Conservation (phyloP, 2,113 vertebrate species). For the Tricholaema leucomelas region DNA sequence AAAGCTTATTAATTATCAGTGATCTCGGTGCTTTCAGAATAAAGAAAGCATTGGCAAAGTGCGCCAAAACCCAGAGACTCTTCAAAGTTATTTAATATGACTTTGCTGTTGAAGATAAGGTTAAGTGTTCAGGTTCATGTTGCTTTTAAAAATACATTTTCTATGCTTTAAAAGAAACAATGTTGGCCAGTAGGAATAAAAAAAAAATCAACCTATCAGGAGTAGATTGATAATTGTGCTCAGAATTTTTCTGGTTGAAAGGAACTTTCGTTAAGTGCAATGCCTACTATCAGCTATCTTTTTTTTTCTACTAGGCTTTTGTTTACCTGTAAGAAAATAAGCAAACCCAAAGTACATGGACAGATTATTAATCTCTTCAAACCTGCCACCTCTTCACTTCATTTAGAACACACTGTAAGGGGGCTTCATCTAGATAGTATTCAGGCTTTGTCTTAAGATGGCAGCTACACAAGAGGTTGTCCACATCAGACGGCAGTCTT, state of each 20-base stretch:
- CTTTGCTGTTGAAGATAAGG: not conserved
- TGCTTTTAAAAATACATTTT: not conserved
- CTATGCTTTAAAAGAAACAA: not conserved
- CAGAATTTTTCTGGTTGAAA: not conserved
- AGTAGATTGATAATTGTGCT: not conserved
- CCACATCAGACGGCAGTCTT: rapidly evolving
- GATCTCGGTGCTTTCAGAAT: constrained; percentile 61
- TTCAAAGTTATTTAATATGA: constrained; percentile 46
- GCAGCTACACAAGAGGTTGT: not conserved
- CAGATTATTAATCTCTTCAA: not conserved
- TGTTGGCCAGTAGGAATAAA: not conserved
- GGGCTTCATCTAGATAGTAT: too few relatives aligned
- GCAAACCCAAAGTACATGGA: not conserved
- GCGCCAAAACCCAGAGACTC: constrained; percentile 50
- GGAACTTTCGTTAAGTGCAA: not conserved
- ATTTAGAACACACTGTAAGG: not conserved
- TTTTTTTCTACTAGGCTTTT: not conserved
- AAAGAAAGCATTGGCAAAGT: constrained; percentile 22
- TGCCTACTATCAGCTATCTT: not conserved
- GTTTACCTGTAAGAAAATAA: not conserved
- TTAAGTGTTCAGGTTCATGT: not conserved
- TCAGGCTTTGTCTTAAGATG: not conserved
- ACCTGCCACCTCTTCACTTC: not conserved
- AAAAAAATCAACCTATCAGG: rapidly evolving
- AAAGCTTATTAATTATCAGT: constrained; percentile 84